Percentiles rank a stretch among this genome's conserved stretches.
These are phyloP conservation scores for Cavia porcellus DNA, from an alignment of 2,113 vertebrate species.

Conservation along the genomic window DNA sequence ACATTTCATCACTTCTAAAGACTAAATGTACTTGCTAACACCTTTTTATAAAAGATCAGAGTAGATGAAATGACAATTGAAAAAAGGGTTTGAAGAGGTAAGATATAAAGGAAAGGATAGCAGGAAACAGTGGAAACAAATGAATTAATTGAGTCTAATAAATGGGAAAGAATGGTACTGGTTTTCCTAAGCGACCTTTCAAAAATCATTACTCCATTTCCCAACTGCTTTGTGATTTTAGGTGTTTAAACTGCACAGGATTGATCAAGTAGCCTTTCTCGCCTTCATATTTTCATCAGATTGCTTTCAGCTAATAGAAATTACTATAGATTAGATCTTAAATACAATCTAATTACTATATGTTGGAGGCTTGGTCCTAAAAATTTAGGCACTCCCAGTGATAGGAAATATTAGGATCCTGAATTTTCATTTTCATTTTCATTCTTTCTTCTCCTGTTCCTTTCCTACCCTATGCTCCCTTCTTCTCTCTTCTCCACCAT, in stretches of 20 bases:
- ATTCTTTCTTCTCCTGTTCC: too few species aligned
- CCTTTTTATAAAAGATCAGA: background rate
- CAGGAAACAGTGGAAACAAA: background rate
- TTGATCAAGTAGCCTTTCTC: background rate
- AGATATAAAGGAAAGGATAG: background rate
- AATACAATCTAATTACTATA: background rate
- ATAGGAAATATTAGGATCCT: too few species aligned
- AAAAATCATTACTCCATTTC: background rate
- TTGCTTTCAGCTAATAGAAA: background rate
- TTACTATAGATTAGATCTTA: background rate
- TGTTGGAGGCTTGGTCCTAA: too few species aligned
- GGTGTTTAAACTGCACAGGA: background rate
- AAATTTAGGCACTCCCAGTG: too few species aligned
- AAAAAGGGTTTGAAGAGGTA: background rate
- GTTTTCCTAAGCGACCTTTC: background rate
- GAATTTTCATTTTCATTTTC: too few species aligned
- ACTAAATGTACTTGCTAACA: background rate
- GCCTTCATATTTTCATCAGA: background rate
- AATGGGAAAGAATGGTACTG: background rate
- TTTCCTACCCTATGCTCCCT: too few species aligned
- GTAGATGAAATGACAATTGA: background rate
- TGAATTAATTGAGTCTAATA: background rate
- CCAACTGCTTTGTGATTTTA: background rate
- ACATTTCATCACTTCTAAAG: conserved; percentile 10
- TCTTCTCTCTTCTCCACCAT: too few species aligned